Evolutionary conservation across 2,113 vertebrate genomes (phyloP), one percentile per base, ranked within the genome.

Genomic region (Myocastor coypus): DNA sequence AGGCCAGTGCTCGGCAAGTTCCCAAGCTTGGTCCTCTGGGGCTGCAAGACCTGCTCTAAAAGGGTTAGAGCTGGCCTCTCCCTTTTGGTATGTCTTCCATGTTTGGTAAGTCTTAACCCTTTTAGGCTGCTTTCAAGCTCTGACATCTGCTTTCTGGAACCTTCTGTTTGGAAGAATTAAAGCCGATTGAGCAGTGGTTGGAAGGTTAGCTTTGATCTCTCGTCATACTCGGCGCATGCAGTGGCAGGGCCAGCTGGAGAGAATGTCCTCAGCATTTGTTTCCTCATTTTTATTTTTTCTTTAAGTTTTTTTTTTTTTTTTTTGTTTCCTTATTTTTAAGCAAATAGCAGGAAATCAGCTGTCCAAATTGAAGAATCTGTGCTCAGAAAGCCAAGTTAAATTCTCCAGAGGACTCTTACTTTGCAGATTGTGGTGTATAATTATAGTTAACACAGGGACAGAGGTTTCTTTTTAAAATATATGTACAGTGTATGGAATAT

Each of bases 271-370:
- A 75, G 57, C 30, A 42, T 92, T 95, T 90, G 46, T 63, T 95
- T 92, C 68, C 28, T 83, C 26, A 52, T 92, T 93, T 82, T 83
- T 40, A 91, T 57, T 46, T 57, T 57, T 57, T 57, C 90, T 95
- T 90, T n/a, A n/a, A n/a, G n/a, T n/a, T n/a, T n/a, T n/a, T n/a
- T n/a, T n/a, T n/a, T n/a, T n/a, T 46, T 57, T 57, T 57, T 57
- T 92, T 95, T 90, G 46, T 63, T 94, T 94, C 68, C 28, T 83
- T 22, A 52, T 92, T 93, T 82, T 83, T 57, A 81, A 95, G 34
- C 52, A 42, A 87, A 34, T 68, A 75, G n/a, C 40, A 75, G 91
- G 73, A 94, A 93, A 57, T 80, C 30, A 94, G 82, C 55, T 71
- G 40, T 32, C 63, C 84, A 8, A 73, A 93, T 61, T 75, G n/a